phyloP scores from a whole-genome alignment of 2,113 vertebrate genomes.

The Alosa alosa region DNA sequence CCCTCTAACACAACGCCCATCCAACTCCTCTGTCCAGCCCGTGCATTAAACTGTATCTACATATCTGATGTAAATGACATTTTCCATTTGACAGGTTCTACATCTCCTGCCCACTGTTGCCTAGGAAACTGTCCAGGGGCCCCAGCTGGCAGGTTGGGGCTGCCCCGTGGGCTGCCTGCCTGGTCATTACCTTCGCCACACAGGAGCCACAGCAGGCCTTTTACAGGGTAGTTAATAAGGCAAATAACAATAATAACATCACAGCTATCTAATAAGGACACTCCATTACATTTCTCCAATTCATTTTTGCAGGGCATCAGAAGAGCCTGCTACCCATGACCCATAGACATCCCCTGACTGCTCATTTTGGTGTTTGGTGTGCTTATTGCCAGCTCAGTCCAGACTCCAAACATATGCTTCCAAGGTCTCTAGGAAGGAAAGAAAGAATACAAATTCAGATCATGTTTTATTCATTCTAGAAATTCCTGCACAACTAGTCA shows the following conservation, averaged over 20 bases:
- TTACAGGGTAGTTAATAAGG: constrained; percentile 68
- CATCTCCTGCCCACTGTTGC: constrained; percentile 78
- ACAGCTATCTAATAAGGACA: constrained; percentile 65
- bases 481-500: background rate
- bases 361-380: background rate
- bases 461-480: background rate
- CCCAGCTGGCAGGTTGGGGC: constrained; percentile 52
- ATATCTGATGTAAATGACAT: constrained; percentile 87
- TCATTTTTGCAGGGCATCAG: background rate
- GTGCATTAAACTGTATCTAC: constrained; percentile 63
- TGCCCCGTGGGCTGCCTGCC: constrained; percentile 63
- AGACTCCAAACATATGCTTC: too few relatives aligned
- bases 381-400: background rate
- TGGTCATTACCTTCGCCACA: constrained; percentile 55
- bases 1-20: constrained; percentile 37
- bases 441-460: too few relatives aligned
- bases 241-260: constrained; percentile 61
- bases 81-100: constrained; percentile 80
- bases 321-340: background rate
- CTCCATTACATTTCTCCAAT: background rate
- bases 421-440: too few relatives aligned
- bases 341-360: background rate
- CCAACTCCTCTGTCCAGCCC: constrained; percentile 52
- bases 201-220: constrained; percentile 50
- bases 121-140: constrained; percentile 77